These are phyloP conservation scores for Scaptomyza tumidula DNA, from an alignment of 2,888 invertebrate species.

Conservation along the genomic window DNA sequence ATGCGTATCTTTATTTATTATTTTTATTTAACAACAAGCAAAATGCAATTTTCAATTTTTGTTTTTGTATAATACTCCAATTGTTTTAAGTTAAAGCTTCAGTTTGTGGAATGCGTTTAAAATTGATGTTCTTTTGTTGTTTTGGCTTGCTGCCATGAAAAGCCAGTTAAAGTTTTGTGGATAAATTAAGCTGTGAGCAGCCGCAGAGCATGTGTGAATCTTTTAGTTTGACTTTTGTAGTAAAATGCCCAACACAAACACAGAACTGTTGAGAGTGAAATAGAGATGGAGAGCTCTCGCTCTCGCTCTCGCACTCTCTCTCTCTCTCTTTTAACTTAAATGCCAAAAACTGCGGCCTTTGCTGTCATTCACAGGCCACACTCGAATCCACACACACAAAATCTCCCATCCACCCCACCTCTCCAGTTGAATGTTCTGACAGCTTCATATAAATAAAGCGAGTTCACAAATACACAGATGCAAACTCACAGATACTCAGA, in stretches of 20 bases:
- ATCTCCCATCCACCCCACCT: background rate
- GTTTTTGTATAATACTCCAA: background rate
- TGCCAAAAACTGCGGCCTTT: constrained; percentile 43
- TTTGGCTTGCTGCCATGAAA: background rate
- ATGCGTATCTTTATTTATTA: background rate
- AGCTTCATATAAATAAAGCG: constrained; percentile 74
- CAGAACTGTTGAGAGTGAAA: background rate
- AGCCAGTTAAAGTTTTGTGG: constrained; percentile 2
- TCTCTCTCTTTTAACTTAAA: too few species aligned
- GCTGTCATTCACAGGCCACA: constrained; percentile 67
- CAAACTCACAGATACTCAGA: background rate
- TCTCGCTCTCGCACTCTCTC: too few species aligned
- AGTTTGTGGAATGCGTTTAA: background rate
- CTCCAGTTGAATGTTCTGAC: constrained; percentile 53
- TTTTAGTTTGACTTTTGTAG: constrained; percentile 19
- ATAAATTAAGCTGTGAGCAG: constrained; percentile 11
- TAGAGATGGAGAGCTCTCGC: background rate
- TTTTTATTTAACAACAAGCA: background rate
- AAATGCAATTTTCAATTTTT: background rate
- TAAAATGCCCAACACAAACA: constrained; percentile 12
- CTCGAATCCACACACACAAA: constrained; percentile 6
- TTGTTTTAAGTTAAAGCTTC: background rate
- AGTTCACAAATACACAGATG: constrained; percentile 42
- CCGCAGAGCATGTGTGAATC: constrained; percentile 19
- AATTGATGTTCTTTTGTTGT: background rate